A percentile compares a stretch with the other conserved stretches of the same genome.
phyloP scores from a whole-genome alignment of 2,113 vertebrate genomes.

The Oreochromis tanganicae region DNA sequence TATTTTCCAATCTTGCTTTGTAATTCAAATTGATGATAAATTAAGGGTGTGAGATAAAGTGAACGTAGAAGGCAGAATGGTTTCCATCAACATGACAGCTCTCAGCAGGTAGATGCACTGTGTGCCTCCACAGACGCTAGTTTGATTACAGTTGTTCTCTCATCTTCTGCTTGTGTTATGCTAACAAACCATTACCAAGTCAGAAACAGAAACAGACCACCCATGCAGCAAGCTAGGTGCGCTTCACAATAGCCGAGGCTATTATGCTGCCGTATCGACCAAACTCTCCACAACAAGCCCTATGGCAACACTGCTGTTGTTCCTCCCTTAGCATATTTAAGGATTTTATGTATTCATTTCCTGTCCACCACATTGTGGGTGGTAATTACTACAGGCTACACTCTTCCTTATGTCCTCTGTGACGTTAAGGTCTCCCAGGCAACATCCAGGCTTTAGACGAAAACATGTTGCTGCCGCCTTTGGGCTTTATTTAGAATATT shows the following conservation, averaged over 20 bases:
- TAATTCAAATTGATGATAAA: constrained; percentile 3
- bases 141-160: constrained; percentile 41
- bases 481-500: constrained; percentile 55
- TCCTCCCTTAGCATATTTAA: background rate
- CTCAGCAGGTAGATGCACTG: constrained; percentile 40
- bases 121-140: background rate
- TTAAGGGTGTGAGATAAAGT: background rate
- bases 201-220: constrained; percentile 34
- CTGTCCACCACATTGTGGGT: constrained; percentile 19
- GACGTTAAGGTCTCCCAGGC: constrained; percentile 49
- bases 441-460: constrained; percentile 33
- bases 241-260: constrained; percentile 12
- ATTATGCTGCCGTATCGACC: constrained; percentile 6
- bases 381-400: constrained; percentile 45
- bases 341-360: constrained; percentile 34
- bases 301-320: constrained; percentile 45
- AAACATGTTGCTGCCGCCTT: constrained; percentile 26
- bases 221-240: constrained; percentile 6
- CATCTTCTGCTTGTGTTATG: constrained; percentile 22
- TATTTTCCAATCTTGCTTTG: background rate
- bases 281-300: constrained; percentile 45
- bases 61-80: background rate
- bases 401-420: background rate
- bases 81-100: constrained; percentile 42
- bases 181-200: constrained; percentile 38